Evolutionary conservation across 1,140 invertebrate genomes (phyloP), one percentile per base, ranked within the genome.

Genomic region (Aradophagus sp.): DNA sequence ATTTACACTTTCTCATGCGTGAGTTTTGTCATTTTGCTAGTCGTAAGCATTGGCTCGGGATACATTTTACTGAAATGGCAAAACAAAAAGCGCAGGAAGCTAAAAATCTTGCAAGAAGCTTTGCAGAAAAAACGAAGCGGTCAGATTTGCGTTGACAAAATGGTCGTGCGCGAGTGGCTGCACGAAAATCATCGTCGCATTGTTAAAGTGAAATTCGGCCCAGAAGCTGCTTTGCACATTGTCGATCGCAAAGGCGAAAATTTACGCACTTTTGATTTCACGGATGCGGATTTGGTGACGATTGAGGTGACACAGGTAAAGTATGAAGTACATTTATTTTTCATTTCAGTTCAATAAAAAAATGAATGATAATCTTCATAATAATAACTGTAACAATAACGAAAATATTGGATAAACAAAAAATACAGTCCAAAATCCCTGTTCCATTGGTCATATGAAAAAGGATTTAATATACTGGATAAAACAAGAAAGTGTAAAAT

Each of bases 1-100:
- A 93, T 95, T 1, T 99, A 97, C 86, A 98, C 99, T 71, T 98
- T 98, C 86, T 95, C 92, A 0, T 97, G 95, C 71, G 89, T 99
- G 2, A 93, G 95, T 48, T 87, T 97, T 5, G 92, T 89, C 1
- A 97, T 95, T 77, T 92, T 99, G 15, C 97, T 97, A 10, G 92
- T 99, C 6, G 79, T 98, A 35, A 93, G 94, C 73, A 95, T 94
- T 2, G 93, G 93, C n/a, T 93, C 94, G 1, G 96, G 93, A 0
- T 98, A 98, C 77, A 93, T 94, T 12, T 91, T 97, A 0, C 94
- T 98, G 0, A 97, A 97, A 80, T 84, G 96, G 26, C 95, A 97
- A 80, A 97, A 97, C 73, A 91, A 93, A 45, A 89, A 93, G 2
- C 85, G 95, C 20, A 84, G 95, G 0, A 87, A 90, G 19, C 84